Percentiles rank a stretch among this genome's conserved stretches.
These are phyloP conservation scores for Bombus waltoni DNA, from an alignment of 1,140 invertebrate genomes.

Conservation along the genomic window DNA sequence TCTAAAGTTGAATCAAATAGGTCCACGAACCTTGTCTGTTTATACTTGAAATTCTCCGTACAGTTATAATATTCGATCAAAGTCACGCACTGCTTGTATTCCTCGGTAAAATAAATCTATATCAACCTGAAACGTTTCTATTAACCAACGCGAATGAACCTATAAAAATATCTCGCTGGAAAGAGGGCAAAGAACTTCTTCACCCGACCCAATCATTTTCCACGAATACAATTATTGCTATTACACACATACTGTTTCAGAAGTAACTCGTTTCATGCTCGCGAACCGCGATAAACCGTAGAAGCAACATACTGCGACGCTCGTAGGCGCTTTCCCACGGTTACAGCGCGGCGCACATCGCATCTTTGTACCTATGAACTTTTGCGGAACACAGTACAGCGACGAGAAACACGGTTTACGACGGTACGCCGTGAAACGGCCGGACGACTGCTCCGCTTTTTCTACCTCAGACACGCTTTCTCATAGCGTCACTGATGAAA, in stretches of 20 bases:
- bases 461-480: constrained; percentile 46
- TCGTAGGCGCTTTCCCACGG: constrained; percentile 37
- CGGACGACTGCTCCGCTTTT: constrained; percentile 51
- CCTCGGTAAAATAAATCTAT: not conserved
- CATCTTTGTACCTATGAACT: constrained; percentile 51
- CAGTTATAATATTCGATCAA: not conserved
- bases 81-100: not conserved
- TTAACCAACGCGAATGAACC: not conserved
- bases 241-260: not conserved
- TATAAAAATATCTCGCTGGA: not conserved
- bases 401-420: constrained; percentile 27
- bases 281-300: constrained; percentile 14
- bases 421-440: constrained; percentile 1
- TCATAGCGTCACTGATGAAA: constrained; percentile 32
- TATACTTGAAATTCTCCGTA: not conserved
- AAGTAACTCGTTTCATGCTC: not conserved
- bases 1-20: not conserved
- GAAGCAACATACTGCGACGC: not conserved
- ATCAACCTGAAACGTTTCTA: not conserved
- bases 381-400: constrained; percentile 33
- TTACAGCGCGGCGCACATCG: constrained; percentile 12
- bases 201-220: not conserved
- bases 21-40: not conserved
- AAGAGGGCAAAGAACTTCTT: not conserved
- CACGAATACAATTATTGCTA: constrained; percentile 4